Evolutionary conservation across 2,113 vertebrate genomes (phyloP).

Genomic region (Sander lucioperca): DNA sequence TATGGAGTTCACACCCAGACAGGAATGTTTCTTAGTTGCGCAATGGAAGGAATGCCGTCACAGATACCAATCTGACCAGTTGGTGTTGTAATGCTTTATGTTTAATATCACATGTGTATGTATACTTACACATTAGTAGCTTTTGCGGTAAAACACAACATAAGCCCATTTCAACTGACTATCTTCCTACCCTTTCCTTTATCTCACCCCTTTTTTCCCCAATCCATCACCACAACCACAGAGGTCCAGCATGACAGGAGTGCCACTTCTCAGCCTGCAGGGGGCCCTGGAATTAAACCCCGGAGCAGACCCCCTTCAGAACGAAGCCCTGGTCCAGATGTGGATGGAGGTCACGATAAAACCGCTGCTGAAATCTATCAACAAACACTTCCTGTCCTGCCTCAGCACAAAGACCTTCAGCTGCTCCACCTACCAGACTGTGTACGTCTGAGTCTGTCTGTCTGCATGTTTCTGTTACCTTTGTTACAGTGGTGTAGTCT

Average conservation of each 20-base stretch:
- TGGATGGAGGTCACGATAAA: slow-evolving; percentile 82
- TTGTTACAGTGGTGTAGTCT: background rate
- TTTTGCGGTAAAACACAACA: background rate
- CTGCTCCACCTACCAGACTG: slow-evolving; percentile 81
- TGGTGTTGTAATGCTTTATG: no score
- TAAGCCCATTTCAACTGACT: background rate
- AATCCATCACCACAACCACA: slow-evolving; percentile 14
- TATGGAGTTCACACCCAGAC: slow-evolving; percentile 28
- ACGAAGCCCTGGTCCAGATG: slow-evolving; percentile 75
- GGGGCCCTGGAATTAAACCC: slow-evolving; percentile 52
- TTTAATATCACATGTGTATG: background rate
- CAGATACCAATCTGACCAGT: no score
- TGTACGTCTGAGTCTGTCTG: slow-evolving; percentile 57
- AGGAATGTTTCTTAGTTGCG: background rate
- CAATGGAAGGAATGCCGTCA: slow-evolving; percentile 12
- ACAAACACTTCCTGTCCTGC: slow-evolving; percentile 80
- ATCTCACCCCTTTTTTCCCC: background rate
- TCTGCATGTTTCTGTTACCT: background rate
- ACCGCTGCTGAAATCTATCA: slow-evolving; percentile 79
- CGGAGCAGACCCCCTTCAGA: slow-evolving; percentile 56
- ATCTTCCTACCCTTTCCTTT: background rate
- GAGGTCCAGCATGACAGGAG: slow-evolving; percentile 66
- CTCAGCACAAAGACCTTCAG: slow-evolving; percentile 84
- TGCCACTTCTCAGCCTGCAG: slow-evolving; percentile 68
- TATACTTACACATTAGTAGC: background rate